Conservation (phyloP, 2,888 invertebrate species). For the Drosophila nr. fundita region DNA sequence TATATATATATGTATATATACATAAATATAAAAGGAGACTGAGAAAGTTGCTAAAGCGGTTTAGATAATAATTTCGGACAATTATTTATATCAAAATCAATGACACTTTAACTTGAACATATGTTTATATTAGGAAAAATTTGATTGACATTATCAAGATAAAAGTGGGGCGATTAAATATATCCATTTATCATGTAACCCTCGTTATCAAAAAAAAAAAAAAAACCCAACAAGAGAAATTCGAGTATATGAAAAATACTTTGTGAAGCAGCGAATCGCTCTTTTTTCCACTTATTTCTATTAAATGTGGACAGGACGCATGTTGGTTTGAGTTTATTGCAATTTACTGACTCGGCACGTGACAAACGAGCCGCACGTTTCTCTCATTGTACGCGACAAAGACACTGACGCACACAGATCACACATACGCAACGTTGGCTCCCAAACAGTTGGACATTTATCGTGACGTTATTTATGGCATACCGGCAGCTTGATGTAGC, state of each 20-base stretch:
- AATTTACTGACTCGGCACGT: constrained; percentile 81
- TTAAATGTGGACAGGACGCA: constrained; percentile 67
- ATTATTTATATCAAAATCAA: background rate
- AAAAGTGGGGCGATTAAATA: background rate
- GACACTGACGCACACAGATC: constrained; percentile 41
- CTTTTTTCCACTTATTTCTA: constrained; percentile 57
- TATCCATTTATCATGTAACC: background rate
- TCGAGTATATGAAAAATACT: constrained; percentile 28
- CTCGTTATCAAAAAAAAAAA: background rate
- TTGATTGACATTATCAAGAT: background rate
- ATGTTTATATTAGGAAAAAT: background rate
- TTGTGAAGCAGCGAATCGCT: constrained; percentile 15
- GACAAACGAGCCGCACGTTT: constrained; percentile 79
- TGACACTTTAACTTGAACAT: background rate
- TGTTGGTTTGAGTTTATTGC: constrained; percentile 78
- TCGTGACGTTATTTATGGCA: constrained; percentile 49
- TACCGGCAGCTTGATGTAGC: constrained; percentile 25
- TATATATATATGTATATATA: background rate
- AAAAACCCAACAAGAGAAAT: background rate
- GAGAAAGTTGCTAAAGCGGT: background rate
- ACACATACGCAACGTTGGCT: constrained; percentile 51
- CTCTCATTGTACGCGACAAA: constrained; percentile 59
- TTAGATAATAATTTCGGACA: background rate
- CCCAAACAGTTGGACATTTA: constrained; percentile 30
- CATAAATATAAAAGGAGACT: background rate